phyloP scores from a whole-genome alignment of 2,113 vertebrate species.

The Aptenodytes forsteri region DNA sequence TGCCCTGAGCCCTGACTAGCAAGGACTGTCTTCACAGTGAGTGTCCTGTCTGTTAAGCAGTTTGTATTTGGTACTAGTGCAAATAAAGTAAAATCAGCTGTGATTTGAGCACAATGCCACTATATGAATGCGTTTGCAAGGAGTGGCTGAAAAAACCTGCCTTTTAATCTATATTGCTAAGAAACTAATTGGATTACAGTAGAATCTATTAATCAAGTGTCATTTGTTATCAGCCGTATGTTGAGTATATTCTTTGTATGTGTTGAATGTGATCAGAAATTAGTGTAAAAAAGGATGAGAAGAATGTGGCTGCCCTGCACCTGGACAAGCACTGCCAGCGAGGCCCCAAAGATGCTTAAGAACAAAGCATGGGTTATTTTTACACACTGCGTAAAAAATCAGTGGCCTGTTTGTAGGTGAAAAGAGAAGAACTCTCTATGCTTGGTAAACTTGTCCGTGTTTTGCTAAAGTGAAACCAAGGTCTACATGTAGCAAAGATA shows the following conservation, averaged over 20 bases:
- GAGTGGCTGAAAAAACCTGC: neutral
- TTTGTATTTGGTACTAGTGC: neutral
- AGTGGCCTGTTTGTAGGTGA: neutral
- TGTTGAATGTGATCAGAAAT: neutral
- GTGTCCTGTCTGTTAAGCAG: neutral
- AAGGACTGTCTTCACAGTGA: neutral
- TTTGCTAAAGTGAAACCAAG: neutral
- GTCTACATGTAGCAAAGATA: neutral
- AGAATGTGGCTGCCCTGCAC: neutral
- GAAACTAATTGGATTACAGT: neutral
- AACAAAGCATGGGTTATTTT: neutral
- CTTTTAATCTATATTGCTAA: neutral
- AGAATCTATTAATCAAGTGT: neutral
- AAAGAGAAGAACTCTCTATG: neutral
- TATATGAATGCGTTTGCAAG: neutral
- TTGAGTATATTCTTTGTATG: neutral
- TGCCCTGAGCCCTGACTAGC: conserved; percentile 76
- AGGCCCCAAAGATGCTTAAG: neutral
- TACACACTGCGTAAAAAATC: neutral
- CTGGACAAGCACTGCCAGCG: neutral
- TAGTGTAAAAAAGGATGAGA: neutral
- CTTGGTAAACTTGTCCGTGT: neutral
- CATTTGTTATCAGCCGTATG: neutral
- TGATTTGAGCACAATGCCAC: neutral
- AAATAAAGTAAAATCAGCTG: neutral